Base-by-base conservation (phyloP, 1,140 invertebrate genomes). In the Drosophila rhopaloa region DNA sequence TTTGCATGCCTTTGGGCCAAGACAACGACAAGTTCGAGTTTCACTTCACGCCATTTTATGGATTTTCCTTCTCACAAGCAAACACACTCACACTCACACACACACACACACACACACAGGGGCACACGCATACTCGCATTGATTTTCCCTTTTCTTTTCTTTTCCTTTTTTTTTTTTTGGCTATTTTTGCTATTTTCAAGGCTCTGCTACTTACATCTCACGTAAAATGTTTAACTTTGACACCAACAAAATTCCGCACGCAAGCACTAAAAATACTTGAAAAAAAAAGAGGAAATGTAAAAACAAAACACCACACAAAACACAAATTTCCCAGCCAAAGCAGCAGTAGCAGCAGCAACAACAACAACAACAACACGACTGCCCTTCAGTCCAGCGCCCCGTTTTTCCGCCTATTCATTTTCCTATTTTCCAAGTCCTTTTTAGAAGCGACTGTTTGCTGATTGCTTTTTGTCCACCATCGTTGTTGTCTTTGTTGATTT, bases 231-330 rank as follows among this genome's bases (percentile, higher is more conserved):
- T 86, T 71, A 65, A 76, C 67, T 79, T 76, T 19, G 71, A 82
- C 76, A 83, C 71, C 59, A 55, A 60, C 54, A 29, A 57, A 88
- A 67, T 62, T 79, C 66, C 51, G 71, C 83, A 86, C 83, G 83
- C 84, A 81, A 86, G 38, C 83, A 88, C 79, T 77, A 88, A 77
- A 83, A 77, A 83, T 83, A 88, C 75, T 72, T 66, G 6, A 68
- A 55, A 40, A 66, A 66, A 72, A 71, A 60, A 24, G 24, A 55
- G 13, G 47, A 56, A 55, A 51, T 24, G 14, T 35, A 16, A 35
- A 48, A 51, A 48, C 24, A 57, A 46, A 57, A 77, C 65, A 80
- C 50, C 66, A 55, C 43, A 67, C 29, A 32, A 3, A 24, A 32
- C 29, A 32, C 29, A 59, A 79, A 61, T 58, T 58, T 74, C 68